Evolutionary conservation across 2,888 invertebrate genomes (phyloP), one percentile per base, ranked within the genome.

Genomic region (Itoplectis maculator): DNA sequence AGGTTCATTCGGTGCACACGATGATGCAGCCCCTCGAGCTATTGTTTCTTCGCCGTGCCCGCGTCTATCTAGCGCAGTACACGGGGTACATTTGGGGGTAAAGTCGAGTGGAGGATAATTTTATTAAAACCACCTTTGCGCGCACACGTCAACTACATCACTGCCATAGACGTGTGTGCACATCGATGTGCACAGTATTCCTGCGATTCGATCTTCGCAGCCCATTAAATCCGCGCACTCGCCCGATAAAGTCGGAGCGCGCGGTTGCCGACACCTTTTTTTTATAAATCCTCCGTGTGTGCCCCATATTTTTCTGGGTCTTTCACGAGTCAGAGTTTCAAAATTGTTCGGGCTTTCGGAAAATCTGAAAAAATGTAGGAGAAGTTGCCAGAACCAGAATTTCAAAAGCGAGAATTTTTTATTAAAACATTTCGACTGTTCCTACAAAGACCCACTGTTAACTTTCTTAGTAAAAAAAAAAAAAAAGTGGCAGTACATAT

Each of bases 1-100:
- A 68, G 81, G 81, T 81, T 76, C 37, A 76, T 81, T 45, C 72
- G 56, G 70, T 74, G 63, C 70, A 63, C 74, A 66, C 72, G 70
- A 42, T 49, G 59, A 66, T 72, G n/a, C 65, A 42, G 23, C 29
- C 51, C 81, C 72, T 15, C 81, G 49, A 72, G 76, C 81, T 76
- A 81, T 81, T 81, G 81, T 72, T 76, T 76, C 81, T 66, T 72
- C 66, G n/a, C n/a, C n/a, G 49, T 66, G 23, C 0, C 15, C 35
- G 3, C 18, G 37, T 61, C 23, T 8, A 61, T 61, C 18, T 3
- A 5, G 29, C 29, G 15, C 61, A 37, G 18, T 15, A 20, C 23
- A 42, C 23, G 20, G 23, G 23, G 9, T 42, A 65, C 54, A 56
- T 72, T 56, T 72, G 20, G 61, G 2, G 37, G 9, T n/a, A 35